These are phyloP conservation scores for Ophion ellenae DNA, from an alignment of 2,888 invertebrate genomes.

Conservation along the genomic window DNA sequence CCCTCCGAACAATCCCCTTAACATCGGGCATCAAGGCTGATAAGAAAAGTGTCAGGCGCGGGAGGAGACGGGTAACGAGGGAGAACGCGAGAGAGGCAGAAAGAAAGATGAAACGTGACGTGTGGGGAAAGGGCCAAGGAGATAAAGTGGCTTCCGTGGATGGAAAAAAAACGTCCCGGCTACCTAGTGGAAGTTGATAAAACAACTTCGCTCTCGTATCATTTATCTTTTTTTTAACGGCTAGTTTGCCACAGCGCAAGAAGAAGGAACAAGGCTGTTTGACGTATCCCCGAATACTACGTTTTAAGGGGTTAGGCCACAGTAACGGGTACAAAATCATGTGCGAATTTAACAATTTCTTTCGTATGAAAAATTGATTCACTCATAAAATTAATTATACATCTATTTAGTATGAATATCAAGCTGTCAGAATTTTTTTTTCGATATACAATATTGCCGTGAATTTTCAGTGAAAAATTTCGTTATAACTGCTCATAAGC, in stretches of 20 bases:
- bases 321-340: too few species aligned
- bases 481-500: too few species aligned
- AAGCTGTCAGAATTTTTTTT: too few species aligned
- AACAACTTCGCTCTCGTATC: conserved; percentile 28
- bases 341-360: too few species aligned
- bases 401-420: too few species aligned
- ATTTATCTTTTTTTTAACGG: conserved; percentile 20
- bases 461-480: too few species aligned
- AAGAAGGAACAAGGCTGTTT: background rate
- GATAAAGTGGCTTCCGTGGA: conserved; percentile 45
- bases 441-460: too few species aligned
- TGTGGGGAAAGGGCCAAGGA: conserved; percentile 15
- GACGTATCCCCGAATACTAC: background rate
- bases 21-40: conserved; percentile 48
- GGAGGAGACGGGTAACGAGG: conserved; percentile 6
- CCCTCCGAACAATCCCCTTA: conserved; percentile 49
- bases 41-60: conserved; percentile 51
- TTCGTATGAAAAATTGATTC: too few species aligned
- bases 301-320: too few species aligned
- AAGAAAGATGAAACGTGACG: conserved; percentile 20
- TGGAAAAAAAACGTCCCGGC: conserved; percentile 28
- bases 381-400: too few species aligned
- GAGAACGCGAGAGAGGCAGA: conserved; percentile 17
- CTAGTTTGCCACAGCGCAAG: background rate
- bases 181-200: conserved; percentile 22